Conservation (phyloP, 2,113 vertebrate genomes). For the Zosterops hypoxanthus region DNA sequence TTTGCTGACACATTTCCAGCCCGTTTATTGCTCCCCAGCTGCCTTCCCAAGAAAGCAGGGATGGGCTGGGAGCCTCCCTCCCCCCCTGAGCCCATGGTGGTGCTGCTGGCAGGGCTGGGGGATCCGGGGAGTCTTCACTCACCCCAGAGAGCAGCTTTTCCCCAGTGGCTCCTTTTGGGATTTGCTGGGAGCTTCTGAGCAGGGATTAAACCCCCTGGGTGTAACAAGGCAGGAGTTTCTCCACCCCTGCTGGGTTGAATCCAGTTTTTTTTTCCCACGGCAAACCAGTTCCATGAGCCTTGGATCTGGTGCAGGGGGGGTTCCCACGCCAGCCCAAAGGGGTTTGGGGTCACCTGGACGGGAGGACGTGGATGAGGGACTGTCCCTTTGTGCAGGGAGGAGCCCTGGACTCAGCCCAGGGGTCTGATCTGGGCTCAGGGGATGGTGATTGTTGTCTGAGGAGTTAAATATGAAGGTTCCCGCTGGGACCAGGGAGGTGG, state of each 20-base stretch:
- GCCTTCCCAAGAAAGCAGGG: background rate
- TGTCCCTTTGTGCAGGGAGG: background rate
- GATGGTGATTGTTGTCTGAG: background rate
- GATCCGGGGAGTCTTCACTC: fast-evolving
- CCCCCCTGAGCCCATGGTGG: background rate
- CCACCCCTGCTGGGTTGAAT: background rate
- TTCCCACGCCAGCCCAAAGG: fast-evolving
- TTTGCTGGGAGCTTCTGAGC: fast-evolving
- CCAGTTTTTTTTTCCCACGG: fast-evolving
- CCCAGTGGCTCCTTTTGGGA: background rate
- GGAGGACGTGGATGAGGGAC: fast-evolving
- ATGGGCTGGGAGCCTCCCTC: background rate
- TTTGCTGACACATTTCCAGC: background rate
- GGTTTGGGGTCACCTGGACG: background rate
- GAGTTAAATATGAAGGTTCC: fast-evolving
- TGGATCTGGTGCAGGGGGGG: fast-evolving
- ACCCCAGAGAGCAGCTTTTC: background rate
- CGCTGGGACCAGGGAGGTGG: fast-evolving
- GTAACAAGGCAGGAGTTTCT: background rate
- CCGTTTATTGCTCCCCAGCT: background rate
- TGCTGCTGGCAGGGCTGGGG: background rate
- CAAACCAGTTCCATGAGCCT: background rate
- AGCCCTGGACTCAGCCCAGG: background rate
- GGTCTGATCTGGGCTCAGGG: background rate
- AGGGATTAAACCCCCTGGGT: background rate